Percentiles rank a stretch among this genome's conserved stretches.
These are phyloP conservation scores for Chrysolina oricalcia DNA, from an alignment of 2,888 invertebrate genomes.

Conservation along the genomic window DNA sequence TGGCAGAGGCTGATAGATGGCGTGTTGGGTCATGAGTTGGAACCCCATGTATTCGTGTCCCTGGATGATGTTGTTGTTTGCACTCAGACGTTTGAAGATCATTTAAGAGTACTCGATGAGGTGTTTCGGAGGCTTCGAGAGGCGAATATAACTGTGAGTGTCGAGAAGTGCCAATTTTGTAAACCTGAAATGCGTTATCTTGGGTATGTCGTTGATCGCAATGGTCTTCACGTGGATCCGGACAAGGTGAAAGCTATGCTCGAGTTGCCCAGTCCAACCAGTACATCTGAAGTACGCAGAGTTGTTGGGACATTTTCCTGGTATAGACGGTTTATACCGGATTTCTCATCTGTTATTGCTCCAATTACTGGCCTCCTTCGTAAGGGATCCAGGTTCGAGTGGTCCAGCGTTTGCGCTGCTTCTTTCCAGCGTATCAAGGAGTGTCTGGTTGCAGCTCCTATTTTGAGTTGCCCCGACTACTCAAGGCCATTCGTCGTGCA, in stretches of 20 bases:
- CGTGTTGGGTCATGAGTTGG: constrained; percentile 53
- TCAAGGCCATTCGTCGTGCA: no score
- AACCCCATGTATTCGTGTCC: constrained; percentile 55
- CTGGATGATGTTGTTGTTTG: constrained; percentile 57
- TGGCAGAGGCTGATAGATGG: constrained; percentile 56
- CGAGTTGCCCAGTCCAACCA: constrained; percentile 34
- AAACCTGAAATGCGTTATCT: constrained; percentile 32
- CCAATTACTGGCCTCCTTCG: no score
- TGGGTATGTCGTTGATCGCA: constrained; percentile 28
- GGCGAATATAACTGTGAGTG: constrained; percentile 53
- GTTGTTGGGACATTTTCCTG: constrained; percentile 40
- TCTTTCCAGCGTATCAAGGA: no score
- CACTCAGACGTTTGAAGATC: constrained; percentile 50
- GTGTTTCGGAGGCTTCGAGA: constrained; percentile 53
- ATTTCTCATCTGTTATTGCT: no score
- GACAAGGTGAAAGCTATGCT: constrained; percentile 23
- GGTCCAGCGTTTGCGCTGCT: no score
- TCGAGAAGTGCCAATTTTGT: constrained; percentile 40
- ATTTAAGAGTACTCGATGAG: constrained; percentile 47
- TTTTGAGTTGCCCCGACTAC: no score
- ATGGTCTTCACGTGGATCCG: not conserved
- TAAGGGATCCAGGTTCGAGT: no score
- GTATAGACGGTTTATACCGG: no score
- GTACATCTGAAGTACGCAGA: constrained; percentile 39
- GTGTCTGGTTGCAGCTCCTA: no score